phyloP scores from a whole-genome alignment of 2,797 vertebrate genomes.

The Ceyx erithaca region DNA sequence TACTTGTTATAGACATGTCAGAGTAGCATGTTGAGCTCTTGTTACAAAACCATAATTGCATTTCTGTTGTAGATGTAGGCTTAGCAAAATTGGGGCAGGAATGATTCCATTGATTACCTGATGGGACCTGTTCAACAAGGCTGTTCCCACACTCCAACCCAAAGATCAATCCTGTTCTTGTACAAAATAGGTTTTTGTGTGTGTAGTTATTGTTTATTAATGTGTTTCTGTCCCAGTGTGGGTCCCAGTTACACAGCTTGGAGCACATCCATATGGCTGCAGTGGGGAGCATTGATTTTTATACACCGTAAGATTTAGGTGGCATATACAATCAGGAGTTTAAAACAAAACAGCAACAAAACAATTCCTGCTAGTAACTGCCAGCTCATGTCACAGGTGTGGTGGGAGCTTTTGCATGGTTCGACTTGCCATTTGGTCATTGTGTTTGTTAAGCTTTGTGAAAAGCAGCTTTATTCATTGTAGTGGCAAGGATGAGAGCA shows the following conservation, averaged over 20 bases:
- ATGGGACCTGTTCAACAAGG: background rate
- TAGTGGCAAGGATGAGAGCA: background rate
- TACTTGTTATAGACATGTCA: background rate
- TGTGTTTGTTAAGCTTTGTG: background rate
- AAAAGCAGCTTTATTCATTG: background rate
- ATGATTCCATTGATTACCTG: conserved; percentile 30
- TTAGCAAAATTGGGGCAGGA: conserved; percentile 31
- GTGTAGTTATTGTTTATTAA: background rate
- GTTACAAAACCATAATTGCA: conserved; percentile 1
- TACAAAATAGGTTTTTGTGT: background rate
- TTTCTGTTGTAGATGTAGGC: background rate
- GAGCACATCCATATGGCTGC: background rate
- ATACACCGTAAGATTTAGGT: background rate
- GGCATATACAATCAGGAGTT: background rate
- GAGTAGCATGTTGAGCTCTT: background rate
- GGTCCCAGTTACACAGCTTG: background rate
- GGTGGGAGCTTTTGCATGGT: background rate
- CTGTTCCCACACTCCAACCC: background rate
- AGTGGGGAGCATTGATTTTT: fast-evolving
- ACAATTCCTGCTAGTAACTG: background rate
- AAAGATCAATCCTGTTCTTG: background rate
- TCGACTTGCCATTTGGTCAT: background rate
- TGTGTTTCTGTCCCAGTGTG: background rate
- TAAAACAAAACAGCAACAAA: background rate
- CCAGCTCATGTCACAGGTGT: background rate